Evolutionary conservation across 2,113 vertebrate genomes (phyloP).

Genomic region (Pantherophis guttatus): DNA sequence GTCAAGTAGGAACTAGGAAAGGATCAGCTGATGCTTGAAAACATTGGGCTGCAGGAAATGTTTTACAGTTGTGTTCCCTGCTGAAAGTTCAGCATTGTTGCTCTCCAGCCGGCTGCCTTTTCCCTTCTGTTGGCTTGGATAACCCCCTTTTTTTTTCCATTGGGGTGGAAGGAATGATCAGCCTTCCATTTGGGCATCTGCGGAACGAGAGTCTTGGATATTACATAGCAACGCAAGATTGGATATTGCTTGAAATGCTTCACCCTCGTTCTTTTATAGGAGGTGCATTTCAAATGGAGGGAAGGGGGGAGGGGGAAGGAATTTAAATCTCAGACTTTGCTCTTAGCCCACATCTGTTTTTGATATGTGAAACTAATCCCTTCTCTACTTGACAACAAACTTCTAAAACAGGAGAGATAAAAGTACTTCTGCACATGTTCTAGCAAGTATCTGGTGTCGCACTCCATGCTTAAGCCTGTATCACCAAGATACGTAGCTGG

Average conservation of each 20-base stretch:
- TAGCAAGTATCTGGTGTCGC: constrained; percentile 52
- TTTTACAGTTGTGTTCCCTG: constrained; percentile 77
- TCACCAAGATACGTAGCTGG: constrained; percentile 32
- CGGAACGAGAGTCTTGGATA: constrained; percentile 58
- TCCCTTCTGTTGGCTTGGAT: constrained; percentile 66
- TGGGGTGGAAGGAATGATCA: constrained; percentile 64
- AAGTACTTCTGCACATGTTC: constrained; percentile 58
- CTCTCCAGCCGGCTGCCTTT: constrained; percentile 70
- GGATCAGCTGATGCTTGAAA: constrained; percentile 72
- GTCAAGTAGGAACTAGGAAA: constrained; percentile 75
- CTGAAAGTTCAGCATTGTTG: constrained; percentile 69
- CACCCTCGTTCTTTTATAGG: constrained; percentile 49
- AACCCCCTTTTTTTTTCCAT: constrained; percentile 56
- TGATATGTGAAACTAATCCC: constrained; percentile 46
- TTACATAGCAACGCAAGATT: constrained; percentile 62
- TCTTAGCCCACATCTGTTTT: constrained; percentile 37
- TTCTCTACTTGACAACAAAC: constrained; percentile 46
- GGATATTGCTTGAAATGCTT: constrained; percentile 47
- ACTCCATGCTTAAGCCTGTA: neutral
- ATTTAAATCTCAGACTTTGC: neutral
- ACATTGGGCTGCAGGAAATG: constrained; percentile 77
- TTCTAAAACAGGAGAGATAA: constrained; percentile 42
- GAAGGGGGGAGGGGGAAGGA: neutral
- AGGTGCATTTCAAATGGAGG: constrained; percentile 20
- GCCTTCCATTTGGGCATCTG: constrained; percentile 64